phyloP scores from a whole-genome alignment of 2,888 invertebrate genomes.

The Falcaria lacertinaria region DNA sequence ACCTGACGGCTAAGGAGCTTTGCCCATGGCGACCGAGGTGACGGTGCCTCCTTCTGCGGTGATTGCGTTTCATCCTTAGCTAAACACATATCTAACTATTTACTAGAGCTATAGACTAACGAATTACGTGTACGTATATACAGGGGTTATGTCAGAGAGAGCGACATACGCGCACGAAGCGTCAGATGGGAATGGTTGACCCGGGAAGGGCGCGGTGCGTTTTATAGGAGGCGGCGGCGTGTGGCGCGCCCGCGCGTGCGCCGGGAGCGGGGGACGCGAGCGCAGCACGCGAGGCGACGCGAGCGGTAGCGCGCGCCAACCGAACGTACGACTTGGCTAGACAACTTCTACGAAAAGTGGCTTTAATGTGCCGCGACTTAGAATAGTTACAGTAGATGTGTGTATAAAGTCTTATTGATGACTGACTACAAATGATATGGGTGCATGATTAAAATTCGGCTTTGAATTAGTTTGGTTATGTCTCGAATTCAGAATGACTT shows the following conservation, averaged over 20 bases:
- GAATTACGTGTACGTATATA: constrained; percentile 69
- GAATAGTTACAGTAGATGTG: constrained; percentile 45
- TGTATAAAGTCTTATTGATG: constrained; percentile 54
- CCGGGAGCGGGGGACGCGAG: constrained; percentile 27
- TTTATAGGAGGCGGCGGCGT: constrained; percentile 53
- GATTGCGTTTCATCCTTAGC: constrained; percentile 69
- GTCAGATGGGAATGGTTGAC: constrained; percentile 69
- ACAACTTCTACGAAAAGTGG: constrained; percentile 68
- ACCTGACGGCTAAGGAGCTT: constrained; percentile 80
- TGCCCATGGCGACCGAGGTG: constrained; percentile 79
- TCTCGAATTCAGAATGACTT: constrained; percentile 11
- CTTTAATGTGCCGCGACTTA: constrained; percentile 69
- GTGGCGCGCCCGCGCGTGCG: constrained; percentile 40
- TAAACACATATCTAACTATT: constrained; percentile 75
- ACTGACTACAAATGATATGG: constrained; percentile 29
- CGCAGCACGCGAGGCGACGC: constrained; percentile 30
- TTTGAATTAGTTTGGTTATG: constrained; percentile 20
- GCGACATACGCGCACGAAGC: constrained; percentile 61
- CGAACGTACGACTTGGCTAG: constrained; percentile 67
- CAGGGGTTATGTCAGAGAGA: constrained; percentile 42
- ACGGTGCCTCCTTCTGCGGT: constrained; percentile 60
- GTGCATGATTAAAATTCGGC: constrained; percentile 12
- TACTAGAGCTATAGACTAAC: constrained; percentile 54
- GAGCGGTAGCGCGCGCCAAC: constrained; percentile 68
- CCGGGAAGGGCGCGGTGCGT: constrained; percentile 64